Percentiles rank a stretch among this genome's conserved stretches.
These are phyloP conservation scores for Myoxocephalus aenaeus DNA, from an alignment of 2,797 vertebrate species.

Conservation along the genomic window DNA sequence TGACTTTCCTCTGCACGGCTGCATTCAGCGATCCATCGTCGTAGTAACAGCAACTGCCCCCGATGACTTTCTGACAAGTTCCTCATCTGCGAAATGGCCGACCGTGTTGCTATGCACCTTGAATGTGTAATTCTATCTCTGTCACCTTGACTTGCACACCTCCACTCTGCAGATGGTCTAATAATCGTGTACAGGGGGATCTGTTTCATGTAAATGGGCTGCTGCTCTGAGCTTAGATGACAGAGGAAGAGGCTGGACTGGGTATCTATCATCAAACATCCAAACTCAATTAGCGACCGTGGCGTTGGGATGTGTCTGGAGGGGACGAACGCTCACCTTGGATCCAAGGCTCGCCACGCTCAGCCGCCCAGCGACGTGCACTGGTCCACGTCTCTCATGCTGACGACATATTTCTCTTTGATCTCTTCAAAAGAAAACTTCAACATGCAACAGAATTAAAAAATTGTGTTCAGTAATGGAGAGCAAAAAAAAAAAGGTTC, in stretches of 20 bases:
- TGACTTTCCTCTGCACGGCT: constrained; percentile 56
- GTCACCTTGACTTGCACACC: constrained; percentile 60
- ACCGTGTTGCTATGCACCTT: constrained; percentile 47
- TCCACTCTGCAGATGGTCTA: constrained; percentile 32
- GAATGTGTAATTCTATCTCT: constrained; percentile 52
- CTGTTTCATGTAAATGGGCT: constrained; percentile 55
- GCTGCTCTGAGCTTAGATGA: constrained; percentile 33
- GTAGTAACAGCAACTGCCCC: constrained; percentile 24
- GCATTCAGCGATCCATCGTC: constrained; percentile 28
- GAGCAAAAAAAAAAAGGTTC: constrained; percentile 1
- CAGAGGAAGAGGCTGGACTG: constrained; percentile 23
- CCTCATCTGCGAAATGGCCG: constrained; percentile 57
- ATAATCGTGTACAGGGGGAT: constrained; percentile 25
- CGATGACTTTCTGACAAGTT: constrained; percentile 63
- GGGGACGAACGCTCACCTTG: constrained; percentile 34
- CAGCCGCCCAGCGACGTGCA: constrained; percentile 16
- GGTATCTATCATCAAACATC: constrained; percentile 55
- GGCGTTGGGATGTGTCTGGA: constrained; percentile 43
- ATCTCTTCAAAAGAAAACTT: constrained; percentile 59
- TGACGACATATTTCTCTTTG: constrained; percentile 56
- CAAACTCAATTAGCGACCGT: constrained; percentile 53
- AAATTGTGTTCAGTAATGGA: neutral
- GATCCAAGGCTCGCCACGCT: constrained; percentile 25
- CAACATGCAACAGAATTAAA: constrained; percentile 21
- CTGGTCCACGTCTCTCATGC: constrained; percentile 32